Evolutionary conservation across 2,888 invertebrate species (phyloP).

Genomic region (Hermaeophaga mercurialis): DNA sequence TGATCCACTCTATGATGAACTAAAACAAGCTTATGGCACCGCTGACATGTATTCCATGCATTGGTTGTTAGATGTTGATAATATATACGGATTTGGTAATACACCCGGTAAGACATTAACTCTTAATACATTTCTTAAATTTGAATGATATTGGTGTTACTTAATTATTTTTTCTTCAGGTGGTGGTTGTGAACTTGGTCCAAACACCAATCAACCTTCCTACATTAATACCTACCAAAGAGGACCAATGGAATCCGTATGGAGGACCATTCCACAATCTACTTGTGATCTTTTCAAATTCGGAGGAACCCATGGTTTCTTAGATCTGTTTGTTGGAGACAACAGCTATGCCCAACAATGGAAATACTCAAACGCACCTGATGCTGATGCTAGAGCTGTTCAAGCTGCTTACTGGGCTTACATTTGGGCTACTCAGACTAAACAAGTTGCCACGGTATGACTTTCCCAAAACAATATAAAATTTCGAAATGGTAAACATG

Average conservation of each 20-base stretch:
- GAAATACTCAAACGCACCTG: constrained; percentile 41
- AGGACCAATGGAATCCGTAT: constrained; percentile 34
- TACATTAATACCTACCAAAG: constrained; percentile 40
- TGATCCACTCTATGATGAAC: constrained; percentile 40
- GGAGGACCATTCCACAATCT: constrained; percentile 39
- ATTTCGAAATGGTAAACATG: neutral
- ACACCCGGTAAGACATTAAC: constrained; percentile 32
- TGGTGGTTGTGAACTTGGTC: constrained; percentile 35
- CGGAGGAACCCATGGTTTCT: constrained; percentile 38
- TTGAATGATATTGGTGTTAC: neutral
- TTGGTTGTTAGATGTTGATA: constrained; percentile 41
- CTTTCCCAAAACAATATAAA: too few species aligned
- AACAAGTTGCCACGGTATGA: constrained; percentile 24
- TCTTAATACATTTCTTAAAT: too few species aligned
- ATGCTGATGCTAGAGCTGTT: constrained; percentile 42
- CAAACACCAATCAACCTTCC: constrained; percentile 34
- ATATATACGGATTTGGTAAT: constrained; percentile 41
- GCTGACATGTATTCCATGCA: constrained; percentile 38
- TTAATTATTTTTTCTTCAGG: constrained; percentile 20
- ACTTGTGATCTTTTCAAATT: constrained; percentile 41
- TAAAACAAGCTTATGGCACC: constrained; percentile 35
- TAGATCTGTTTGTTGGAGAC: constrained; percentile 33
- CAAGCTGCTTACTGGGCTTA: constrained; percentile 42
- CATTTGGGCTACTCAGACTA: constrained; percentile 36
- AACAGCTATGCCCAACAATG: constrained; percentile 33